A percentile compares a stretch with the other conserved stretches of the same genome.
Conservation (phyloP, 53 echinoderm and acorn worm species). For the Henricia sp. region DNA sequence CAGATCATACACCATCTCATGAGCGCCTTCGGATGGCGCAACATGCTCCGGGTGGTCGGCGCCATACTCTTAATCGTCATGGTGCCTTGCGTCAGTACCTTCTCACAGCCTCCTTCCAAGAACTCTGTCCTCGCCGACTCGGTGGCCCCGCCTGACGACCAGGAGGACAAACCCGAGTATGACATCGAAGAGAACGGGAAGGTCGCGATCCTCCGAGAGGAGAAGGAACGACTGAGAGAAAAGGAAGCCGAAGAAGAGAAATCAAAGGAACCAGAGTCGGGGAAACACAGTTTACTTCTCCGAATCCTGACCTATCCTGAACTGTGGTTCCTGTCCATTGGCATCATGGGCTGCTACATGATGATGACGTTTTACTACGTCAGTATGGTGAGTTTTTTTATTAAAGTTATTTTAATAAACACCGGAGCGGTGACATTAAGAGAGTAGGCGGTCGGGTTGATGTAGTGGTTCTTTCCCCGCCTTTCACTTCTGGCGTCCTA, state of each 20-base stretch:
- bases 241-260: conserved; percentile 26
- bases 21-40: conserved; percentile 74
- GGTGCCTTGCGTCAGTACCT: conserved; percentile 74
- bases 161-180: neutral
- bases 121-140: conserved; percentile 47
- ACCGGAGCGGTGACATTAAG: no score
- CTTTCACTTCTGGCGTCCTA: no score
- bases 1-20: conserved; percentile 78
- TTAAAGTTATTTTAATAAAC: no score
- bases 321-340: conserved; percentile 82
- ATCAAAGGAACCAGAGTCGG: neutral
- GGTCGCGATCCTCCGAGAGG: conserved; percentile 13
- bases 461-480: no score
- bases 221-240: conserved; percentile 53
- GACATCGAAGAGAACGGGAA: conserved; percentile 11
- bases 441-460: no score
- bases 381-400: conserved; percentile 75
- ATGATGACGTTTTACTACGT: conserved; percentile 93
- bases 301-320: conserved; percentile 71
- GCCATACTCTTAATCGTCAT: conserved; percentile 74
- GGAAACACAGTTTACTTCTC: neutral
- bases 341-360: conserved; percentile 84
- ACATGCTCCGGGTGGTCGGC: conserved; percentile 85
- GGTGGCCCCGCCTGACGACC: conserved; percentile 27
- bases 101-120: conserved; percentile 70